phyloP scores from a whole-genome alignment of 2,888 invertebrate genomes.

The Arctia plantaginis region DNA sequence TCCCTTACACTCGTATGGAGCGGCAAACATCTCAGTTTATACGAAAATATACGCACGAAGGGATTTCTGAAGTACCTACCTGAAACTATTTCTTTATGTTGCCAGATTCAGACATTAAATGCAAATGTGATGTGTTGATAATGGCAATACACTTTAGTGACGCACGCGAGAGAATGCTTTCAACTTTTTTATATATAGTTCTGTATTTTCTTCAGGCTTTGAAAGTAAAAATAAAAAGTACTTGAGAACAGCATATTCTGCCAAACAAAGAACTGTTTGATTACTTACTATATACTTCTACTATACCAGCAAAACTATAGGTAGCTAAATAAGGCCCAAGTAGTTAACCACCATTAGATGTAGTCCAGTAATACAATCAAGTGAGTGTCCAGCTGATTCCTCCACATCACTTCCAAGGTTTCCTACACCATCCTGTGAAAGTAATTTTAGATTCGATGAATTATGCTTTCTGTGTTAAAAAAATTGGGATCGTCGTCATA shows the following conservation, averaged over 20 bases:
- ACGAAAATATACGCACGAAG: conserved; percentile 65
- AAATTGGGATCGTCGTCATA: too few relatives aligned
- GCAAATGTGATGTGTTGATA: conserved; percentile 22
- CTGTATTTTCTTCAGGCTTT: neutral
- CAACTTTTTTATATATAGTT: neutral
- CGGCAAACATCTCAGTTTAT: conserved; percentile 62
- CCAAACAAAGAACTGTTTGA: neutral
- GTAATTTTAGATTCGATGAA: too few relatives aligned
- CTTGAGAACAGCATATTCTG: neutral
- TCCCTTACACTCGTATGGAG: conserved; percentile 66
- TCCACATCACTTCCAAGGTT: too few relatives aligned
- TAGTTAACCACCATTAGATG: neutral
- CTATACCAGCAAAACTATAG: neutral
- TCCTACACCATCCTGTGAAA: too few relatives aligned
- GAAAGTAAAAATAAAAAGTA: neutral
- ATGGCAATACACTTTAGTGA: conserved; percentile 15
- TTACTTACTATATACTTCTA: neutral
- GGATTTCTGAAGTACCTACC: conserved; percentile 62
- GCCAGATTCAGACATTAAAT: conserved; percentile 28
- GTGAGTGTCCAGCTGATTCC: too few relatives aligned
- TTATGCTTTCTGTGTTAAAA: too few relatives aligned
- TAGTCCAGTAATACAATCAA: too few relatives aligned
- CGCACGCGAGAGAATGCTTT: neutral
- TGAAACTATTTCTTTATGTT: conserved; percentile 36
- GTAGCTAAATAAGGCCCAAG: neutral